Base-by-base conservation (phyloP, 2,113 vertebrate genomes). In the Osmerus mordax region DNA sequence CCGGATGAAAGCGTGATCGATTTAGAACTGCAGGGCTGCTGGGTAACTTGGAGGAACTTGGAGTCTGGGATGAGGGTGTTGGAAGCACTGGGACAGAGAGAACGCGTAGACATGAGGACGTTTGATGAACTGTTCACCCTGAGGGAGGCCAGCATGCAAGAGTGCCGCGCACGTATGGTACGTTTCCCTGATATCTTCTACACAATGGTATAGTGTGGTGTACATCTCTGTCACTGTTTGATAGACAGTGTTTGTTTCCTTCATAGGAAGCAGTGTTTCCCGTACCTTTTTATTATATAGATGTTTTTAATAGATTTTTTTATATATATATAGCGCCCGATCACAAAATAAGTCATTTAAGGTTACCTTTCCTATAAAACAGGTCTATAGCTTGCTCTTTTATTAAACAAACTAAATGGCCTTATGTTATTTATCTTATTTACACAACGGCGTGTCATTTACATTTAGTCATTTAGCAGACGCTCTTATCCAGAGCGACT, bases 161-260 rank as follows among this genome's bases (percentile, higher is more conserved):
- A 89, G 65, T 88, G 95, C 73, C 79, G 86, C 78, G 74, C 77
- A 4, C 90, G 68, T 51, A 90, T 84, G 87, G 97, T 99, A 90
- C 92, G 93, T 82, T 79, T 9, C 9, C 41, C 41, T 47, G 41
- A 47, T 47, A 11, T 47, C 8, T 47, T 7, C 2, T 12, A 47
- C 9, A 12, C 41, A 2, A 7, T 12, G 41, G 41, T 5, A 47
- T 47, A 11, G 41, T 47, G 9, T 47, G 41, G 41, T 47, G 41
- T 47, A 12, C 9, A 12, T 47, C 36, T 41, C 7, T 6, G 32
- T 47, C 41, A 16, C 51, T 28, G 25, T 28, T 28, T 61, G 3
- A 2, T 1, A 0, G 28, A 25, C 8, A n/a, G 51, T 60, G n/a
- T 36, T n/a, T 32, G 6, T 56, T 1, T 2, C 15, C 3, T 14